phyloP scores from a whole-genome alignment of 1,140 invertebrate species.

The Macrobrachium nipponense region DNA sequence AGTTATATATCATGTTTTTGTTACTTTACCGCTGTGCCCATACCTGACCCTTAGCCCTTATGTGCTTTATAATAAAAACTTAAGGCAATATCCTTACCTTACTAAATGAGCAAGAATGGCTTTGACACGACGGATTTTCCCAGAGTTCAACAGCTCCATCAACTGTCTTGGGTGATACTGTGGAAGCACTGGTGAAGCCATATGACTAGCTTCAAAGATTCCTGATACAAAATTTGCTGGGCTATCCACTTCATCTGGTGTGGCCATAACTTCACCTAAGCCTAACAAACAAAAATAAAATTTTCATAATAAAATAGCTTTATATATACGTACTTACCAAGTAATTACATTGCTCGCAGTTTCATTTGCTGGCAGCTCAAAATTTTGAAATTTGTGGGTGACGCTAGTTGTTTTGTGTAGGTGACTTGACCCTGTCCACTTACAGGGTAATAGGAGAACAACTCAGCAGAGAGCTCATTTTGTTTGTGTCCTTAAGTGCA shows the following conservation, averaged over 20 bases:
- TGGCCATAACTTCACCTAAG: conserved; percentile 46
- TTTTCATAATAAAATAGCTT: too few relatives aligned
- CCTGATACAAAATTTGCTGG: conserved; percentile 89
- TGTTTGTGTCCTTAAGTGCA: too few relatives aligned
- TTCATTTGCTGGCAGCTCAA: too few relatives aligned
- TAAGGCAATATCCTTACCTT: conserved; percentile 67
- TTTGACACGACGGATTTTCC: conserved; percentile 97
- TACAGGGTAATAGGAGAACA: too few relatives aligned
- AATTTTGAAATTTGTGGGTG: too few relatives aligned
- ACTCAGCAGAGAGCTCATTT: too few relatives aligned
- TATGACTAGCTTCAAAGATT: conserved; percentile 94
- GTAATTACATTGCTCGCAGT: too few relatives aligned
- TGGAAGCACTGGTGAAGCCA: conserved; percentile 96
- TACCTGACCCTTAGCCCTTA: too few relatives aligned
- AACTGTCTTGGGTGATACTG: conserved; percentile 99
- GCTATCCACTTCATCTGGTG: conserved; percentile 68
- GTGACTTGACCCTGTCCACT: too few relatives aligned
- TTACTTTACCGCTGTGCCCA: too few relatives aligned
- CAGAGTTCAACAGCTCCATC: conserved; percentile 98
- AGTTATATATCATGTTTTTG: background rate
- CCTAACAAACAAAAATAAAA: conserved; percentile 6
- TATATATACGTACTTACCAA: too few relatives aligned
- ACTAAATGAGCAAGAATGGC: conserved; percentile 97
- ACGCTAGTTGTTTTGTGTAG: too few relatives aligned
- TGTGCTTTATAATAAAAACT: background rate